Conservation (phyloP, 2,888 invertebrate species). For the Gasteruption jaculator region DNA sequence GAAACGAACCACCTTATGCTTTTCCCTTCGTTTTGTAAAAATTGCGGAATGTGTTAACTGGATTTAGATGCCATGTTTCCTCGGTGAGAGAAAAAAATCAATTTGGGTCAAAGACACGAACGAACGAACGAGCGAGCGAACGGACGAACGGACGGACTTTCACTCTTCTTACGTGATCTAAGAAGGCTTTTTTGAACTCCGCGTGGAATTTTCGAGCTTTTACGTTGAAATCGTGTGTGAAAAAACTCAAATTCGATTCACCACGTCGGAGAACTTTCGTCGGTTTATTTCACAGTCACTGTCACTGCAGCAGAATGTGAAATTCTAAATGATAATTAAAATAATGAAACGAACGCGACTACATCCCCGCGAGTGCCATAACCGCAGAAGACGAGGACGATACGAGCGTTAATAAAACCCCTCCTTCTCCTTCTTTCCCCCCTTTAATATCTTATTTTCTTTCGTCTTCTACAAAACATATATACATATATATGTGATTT, state of each 20-base stretch:
- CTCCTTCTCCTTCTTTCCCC: no score
- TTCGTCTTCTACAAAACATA: no score
- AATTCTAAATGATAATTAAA: constrained; percentile 22
- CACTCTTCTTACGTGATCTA: constrained; percentile 20
- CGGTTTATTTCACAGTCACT: constrained; percentile 45
- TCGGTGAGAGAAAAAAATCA: constrained; percentile 5
- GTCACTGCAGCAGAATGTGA: constrained; percentile 51
- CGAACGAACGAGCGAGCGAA: no score
- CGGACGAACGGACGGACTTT: no score
- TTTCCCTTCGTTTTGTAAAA: constrained; percentile 4
- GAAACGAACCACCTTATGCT: constrained; percentile 1
- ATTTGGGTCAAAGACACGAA: constrained; percentile 32
- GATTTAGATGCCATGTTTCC: background rate
- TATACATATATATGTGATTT: no score
- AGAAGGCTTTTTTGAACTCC: constrained; percentile 1
- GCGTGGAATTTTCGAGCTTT: no score
- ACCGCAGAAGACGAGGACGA: no score
- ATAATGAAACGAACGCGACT: no score
- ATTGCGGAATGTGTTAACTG: constrained; percentile 29
- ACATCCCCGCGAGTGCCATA: no score
- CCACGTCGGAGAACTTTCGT: constrained; percentile 4
- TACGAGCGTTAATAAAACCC: no score
- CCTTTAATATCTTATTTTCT: no score
- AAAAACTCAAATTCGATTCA: background rate
- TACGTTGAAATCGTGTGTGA: background rate